These are phyloP conservation scores for Hydrochoerus hydrochaeris DNA, from an alignment of 2,113 vertebrate species.

Conservation along the genomic window DNA sequence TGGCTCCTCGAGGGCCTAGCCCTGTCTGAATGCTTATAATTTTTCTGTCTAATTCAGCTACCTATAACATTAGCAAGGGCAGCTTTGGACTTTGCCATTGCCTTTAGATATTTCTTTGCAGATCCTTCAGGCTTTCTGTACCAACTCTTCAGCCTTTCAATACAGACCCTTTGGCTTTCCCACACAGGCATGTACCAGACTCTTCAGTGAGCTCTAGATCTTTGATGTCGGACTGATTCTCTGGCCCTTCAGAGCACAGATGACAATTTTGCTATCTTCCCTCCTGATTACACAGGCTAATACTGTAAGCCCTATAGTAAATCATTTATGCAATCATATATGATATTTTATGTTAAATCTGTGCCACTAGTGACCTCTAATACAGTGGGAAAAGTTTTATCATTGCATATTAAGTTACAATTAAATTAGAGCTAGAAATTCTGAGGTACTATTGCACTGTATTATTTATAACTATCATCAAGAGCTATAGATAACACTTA, in stretches of 20 bases:
- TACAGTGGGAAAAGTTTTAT: neutral
- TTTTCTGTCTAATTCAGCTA: no score
- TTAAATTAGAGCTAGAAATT: neutral
- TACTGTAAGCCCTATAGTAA: neutral
- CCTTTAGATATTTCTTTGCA: neutral
- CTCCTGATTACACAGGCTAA: neutral
- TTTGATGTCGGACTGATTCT: neutral
- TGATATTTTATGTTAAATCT: neutral
- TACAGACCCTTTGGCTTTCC: neutral
- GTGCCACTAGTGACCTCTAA: neutral
- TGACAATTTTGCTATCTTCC: neutral
- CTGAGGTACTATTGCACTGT: neutral
- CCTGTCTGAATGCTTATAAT: no score
- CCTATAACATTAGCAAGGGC: neutral
- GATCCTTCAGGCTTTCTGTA: neutral
- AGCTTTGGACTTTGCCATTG: neutral
- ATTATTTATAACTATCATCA: neutral
- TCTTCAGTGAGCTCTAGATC: neutral
- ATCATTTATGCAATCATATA: neutral
- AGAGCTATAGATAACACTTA: no score
- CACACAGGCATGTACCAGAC: neutral
- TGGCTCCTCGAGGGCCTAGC: no score
- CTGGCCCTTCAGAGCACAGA: neutral
- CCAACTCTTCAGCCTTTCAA: neutral
- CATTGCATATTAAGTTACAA: no score